phyloP scores from a whole-genome alignment of 2,797 vertebrate genomes.

The Diceros bicornis region DNA sequence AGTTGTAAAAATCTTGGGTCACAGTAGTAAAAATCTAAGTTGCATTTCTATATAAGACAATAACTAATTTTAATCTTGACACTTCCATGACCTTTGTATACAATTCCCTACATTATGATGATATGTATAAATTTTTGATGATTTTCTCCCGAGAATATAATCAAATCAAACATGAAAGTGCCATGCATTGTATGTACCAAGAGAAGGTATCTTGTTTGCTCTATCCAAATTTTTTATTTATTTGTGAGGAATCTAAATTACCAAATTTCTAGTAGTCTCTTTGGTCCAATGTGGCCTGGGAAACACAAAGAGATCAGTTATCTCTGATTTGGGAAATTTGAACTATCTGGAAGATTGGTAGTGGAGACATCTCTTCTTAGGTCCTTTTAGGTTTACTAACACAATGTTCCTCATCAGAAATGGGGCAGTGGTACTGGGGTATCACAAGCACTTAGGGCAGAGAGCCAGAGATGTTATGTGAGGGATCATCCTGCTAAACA shows the following conservation, averaged over 20 bases:
- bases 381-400: background rate
- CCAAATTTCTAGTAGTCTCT: background rate
- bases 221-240: background rate
- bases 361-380: background rate
- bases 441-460: background rate
- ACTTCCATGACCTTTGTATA: background rate
- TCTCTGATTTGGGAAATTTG: background rate
- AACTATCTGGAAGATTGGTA: background rate
- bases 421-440: rapidly evolving
- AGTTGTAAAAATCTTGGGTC: background rate
- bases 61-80: background rate
- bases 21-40: background rate
- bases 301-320: background rate
- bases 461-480: background rate
- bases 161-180: background rate
- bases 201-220: background rate
- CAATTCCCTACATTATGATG: background rate
- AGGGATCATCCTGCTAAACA: background rate
- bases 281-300: background rate
- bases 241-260: background rate
- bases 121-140: background rate
- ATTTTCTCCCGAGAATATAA: background rate
- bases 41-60: background rate
- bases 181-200: background rate
- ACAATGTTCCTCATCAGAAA: background rate